A percentile compares a stretch with the other conserved stretches of the same genome.
Conservation (phyloP, 2,113 vertebrate species). For the Caloenas nicobarica region DNA sequence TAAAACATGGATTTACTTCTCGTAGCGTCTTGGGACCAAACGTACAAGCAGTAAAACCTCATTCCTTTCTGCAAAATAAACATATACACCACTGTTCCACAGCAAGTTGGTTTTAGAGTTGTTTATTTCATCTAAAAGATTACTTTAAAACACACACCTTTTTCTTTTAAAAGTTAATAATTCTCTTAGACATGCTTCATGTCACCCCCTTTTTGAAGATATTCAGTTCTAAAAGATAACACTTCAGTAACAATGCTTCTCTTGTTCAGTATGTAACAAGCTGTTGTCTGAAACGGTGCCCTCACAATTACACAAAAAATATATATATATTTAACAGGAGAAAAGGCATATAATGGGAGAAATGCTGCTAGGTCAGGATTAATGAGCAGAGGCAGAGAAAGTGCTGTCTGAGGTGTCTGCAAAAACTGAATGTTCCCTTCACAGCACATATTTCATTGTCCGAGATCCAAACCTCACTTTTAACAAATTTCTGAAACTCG, state of each 20-base stretch:
- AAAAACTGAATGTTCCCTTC: not conserved
- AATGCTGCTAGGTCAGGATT: slow-evolving; percentile 14
- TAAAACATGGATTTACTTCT: not conserved
- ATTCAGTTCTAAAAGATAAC: not conserved
- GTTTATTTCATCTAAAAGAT: not conserved
- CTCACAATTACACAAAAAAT: not conserved
- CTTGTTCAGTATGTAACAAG: not conserved
- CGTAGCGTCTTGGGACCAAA: not conserved
- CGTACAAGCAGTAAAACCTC: not conserved
- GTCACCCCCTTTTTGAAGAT: not conserved
- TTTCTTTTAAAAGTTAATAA: not conserved
- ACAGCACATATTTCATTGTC: not conserved
- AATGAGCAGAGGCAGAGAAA: slow-evolving; percentile 20
- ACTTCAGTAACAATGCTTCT: not conserved
- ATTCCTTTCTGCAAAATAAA: not conserved
- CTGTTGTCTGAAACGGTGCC: not conserved
- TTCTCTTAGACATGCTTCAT: not conserved
- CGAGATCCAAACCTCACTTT: slow-evolving; percentile 35
- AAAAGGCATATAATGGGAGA: not conserved
- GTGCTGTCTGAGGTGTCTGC: not conserved
- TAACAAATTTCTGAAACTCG: not conserved
- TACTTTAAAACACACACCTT: not conserved
- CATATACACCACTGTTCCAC: not conserved
- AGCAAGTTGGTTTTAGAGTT: not conserved
- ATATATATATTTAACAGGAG: not conserved